Conservation (phyloP, 2,888 invertebrate species). For the Hyles lineata region DNA sequence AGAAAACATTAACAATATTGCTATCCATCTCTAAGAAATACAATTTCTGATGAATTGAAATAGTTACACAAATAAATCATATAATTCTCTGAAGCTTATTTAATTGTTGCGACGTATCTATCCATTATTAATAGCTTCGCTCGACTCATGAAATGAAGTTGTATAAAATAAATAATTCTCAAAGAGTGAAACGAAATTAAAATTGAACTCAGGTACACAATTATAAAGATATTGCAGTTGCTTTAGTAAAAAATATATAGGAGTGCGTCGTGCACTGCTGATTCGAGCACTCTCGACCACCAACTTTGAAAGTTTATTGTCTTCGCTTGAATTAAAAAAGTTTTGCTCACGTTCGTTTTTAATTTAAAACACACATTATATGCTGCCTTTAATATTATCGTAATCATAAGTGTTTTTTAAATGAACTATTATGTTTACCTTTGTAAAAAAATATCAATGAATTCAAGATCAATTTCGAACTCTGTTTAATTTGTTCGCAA, state of each 20-base stretch:
- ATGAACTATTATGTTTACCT: no score
- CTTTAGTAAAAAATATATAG: constrained; percentile 54
- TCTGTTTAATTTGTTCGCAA: no score
- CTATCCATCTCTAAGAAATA: not conserved
- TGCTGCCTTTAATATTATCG: not conserved
- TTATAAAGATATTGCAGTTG: constrained; percentile 41
- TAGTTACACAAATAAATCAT: not conserved
- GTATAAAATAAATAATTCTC: not conserved
- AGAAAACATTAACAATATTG: not conserved
- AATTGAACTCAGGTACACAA: constrained; percentile 27
- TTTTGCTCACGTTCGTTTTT: constrained; percentile 45
- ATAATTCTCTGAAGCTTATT: no score
- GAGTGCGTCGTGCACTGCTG: constrained; percentile 49
- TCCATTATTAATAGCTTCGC: constrained; percentile 1
- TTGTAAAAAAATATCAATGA: no score
- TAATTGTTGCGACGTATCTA: not conserved
- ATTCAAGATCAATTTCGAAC: no score
- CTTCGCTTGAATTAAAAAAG: constrained; percentile 73
- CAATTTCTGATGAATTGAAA: not conserved
- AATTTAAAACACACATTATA: constrained; percentile 16
- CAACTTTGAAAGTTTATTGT: constrained; percentile 69
- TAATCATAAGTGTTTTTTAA: not conserved
- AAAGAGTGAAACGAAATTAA: not conserved
- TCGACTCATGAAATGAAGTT: not conserved
- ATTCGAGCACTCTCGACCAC: constrained; percentile 48